Percentiles rank a stretch among this genome's conserved stretches.
These are phyloP conservation scores for Lagorchestes hirsutus DNA, from an alignment of 2,797 vertebrate genomes.

Conservation along the genomic window DNA sequence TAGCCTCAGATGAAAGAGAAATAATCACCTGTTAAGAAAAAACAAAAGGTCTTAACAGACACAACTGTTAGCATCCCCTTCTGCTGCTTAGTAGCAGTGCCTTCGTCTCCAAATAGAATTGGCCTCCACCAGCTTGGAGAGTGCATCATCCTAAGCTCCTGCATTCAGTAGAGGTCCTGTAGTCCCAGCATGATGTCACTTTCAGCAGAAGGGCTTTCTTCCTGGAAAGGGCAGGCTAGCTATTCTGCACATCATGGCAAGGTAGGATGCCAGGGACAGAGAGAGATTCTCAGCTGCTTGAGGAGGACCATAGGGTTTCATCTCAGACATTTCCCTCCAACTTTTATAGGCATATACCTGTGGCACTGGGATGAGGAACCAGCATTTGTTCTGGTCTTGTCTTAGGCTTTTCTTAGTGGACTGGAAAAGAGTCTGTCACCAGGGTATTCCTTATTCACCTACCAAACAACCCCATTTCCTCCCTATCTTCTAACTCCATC, in stretches of 20 bases:
- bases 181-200: background rate
- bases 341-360: background rate
- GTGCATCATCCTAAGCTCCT: background rate
- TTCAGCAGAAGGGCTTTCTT: background rate
- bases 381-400: background rate
- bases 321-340: background rate
- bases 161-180: background rate
- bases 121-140: background rate
- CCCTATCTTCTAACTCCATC: background rate
- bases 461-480: background rate
- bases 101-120: background rate
- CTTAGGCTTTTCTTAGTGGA: background rate
- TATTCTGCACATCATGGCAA: background rate
- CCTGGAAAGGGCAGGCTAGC: background rate
- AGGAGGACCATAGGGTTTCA: background rate
- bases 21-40: background rate
- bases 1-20: background rate
- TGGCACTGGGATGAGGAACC: background rate
- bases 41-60: background rate
- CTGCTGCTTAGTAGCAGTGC: background rate
- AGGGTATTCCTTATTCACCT: background rate
- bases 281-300: background rate
- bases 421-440: background rate
- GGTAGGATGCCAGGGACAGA: background rate
- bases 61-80: background rate